These are phyloP conservation scores for Elanoides forficatus DNA, from an alignment of 2,113 vertebrate genomes.

Conservation along the genomic window DNA sequence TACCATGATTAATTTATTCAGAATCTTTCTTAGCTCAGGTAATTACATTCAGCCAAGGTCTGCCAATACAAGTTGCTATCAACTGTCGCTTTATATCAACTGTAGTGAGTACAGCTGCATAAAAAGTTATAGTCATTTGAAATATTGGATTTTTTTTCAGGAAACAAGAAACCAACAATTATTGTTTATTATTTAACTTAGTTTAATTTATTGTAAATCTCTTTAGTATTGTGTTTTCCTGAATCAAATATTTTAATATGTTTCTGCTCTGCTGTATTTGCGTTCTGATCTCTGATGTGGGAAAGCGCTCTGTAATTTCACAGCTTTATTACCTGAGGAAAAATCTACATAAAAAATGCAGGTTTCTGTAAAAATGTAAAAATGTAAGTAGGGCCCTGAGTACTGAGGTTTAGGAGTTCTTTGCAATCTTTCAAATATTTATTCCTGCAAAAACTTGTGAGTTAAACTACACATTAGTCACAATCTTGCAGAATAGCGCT, in stretches of 20 bases:
- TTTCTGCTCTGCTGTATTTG: neutral
- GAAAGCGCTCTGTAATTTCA: neutral
- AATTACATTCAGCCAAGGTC: slow-evolving; percentile 3
- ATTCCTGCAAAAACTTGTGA: neutral
- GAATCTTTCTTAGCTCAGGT: neutral
- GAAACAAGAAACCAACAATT: neutral
- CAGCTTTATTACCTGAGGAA: neutral
- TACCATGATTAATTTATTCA: neutral
- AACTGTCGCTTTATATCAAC: neutral
- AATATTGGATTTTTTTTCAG: neutral
- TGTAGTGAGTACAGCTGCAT: neutral
- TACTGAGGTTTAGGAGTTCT: neutral
- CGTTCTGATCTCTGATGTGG: neutral
- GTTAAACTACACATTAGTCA: neutral
- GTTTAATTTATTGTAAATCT: neutral
- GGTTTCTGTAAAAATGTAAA: neutral
- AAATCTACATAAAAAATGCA: neutral
- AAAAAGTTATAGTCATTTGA: neutral
- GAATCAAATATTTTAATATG: neutral
- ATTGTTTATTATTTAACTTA: neutral
- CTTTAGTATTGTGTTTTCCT: neutral
- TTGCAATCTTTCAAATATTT: neutral
- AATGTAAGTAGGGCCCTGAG: neutral
- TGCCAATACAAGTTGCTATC: slow-evolving; percentile 4
- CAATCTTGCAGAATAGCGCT: neutral